Base-by-base conservation (phyloP, 2,797 vertebrate genomes). In the Melanotaenia nigrans region DNA sequence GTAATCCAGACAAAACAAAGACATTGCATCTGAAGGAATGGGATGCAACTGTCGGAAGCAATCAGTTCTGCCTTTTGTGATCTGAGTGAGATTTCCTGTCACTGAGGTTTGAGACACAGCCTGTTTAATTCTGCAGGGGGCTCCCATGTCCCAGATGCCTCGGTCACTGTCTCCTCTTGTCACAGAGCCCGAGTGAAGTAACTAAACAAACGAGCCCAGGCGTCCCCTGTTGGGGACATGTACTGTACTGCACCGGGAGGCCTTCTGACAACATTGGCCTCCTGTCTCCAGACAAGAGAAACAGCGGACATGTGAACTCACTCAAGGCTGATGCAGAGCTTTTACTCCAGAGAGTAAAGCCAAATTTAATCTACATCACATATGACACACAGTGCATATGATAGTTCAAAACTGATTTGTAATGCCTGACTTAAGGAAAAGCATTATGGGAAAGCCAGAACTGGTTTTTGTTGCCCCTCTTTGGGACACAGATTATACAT, bases 31-130 rank as follows among this genome's bases (percentile, higher is more conserved):
- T 88, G 73, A 89, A 84, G 71, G 85, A 84, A 88, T 79, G 84
- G 84, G 89, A 89, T 89, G 90, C 90, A 89, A 86, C 69, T 79
- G 93, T 94, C 94, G 90, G 75, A 86, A 28, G 1, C 79, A 83
- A 93, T 94, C 93, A 94, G 85, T 36, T 70, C 79, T 83, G 85
- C 86, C 79, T 72, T 74, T 81, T 78, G 81, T 92, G 91, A 93
- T 92, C 84, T 83, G 89, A 93, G 90, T 90, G 86, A 93, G 89
- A 82, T 90, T 92, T 77, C 85, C 88, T 93, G 93, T 93, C 92
- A 84, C 65, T 47, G 75, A 73, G 68, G 73, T 87, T 83, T 7
- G 73, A 87, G 85, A 91, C 54, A 7, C 82, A 77, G 90, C 84
- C 87, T 88, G 82, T 76, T 92, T 87, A 90, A 92, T 87, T 90